Percentiles rank a stretch among this genome's conserved stretches.
phyloP scores from a whole-genome alignment of 2,113 vertebrate genomes.

The Podocnemis expansa region DNA sequence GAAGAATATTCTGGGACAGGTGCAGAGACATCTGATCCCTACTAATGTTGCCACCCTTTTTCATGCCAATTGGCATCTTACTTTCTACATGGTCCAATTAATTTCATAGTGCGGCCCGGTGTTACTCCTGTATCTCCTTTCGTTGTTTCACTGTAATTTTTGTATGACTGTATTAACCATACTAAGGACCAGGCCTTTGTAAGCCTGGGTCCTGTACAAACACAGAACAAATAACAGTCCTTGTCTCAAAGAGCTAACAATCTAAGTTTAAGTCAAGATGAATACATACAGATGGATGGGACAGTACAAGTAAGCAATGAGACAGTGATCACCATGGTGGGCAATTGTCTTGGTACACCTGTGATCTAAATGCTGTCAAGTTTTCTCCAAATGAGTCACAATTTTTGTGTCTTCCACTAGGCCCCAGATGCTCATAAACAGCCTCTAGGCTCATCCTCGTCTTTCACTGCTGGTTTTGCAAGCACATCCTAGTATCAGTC shows the following conservation, averaged over 20 bases:
- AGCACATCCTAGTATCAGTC: neutral
- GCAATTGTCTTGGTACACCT: neutral
- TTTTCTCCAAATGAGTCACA: neutral
- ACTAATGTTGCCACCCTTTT: neutral
- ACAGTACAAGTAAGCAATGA: neutral
- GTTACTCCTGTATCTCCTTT: neutral
- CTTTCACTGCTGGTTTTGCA: neutral
- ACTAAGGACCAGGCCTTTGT: too few relatives aligned
- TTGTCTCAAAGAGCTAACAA: too few relatives aligned
- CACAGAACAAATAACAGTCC: neutral
- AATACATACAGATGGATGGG: neutral
- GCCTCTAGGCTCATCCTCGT: neutral
- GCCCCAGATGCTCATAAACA: neutral
- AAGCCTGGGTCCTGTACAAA: neutral
- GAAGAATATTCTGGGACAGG: too few relatives aligned
- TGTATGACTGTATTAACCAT: too few relatives aligned
- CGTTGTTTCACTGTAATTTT: too few relatives aligned
- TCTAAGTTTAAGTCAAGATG: neutral
- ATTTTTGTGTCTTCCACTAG: neutral
- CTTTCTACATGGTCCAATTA: neutral
- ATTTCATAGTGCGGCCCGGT: neutral
- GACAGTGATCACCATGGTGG: neutral
- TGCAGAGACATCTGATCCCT: neutral
- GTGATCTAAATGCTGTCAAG: neutral
- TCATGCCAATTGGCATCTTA: neutral